phyloP scores from a whole-genome alignment of 2,888 invertebrate genomes.

The Baccha elongata region DNA sequence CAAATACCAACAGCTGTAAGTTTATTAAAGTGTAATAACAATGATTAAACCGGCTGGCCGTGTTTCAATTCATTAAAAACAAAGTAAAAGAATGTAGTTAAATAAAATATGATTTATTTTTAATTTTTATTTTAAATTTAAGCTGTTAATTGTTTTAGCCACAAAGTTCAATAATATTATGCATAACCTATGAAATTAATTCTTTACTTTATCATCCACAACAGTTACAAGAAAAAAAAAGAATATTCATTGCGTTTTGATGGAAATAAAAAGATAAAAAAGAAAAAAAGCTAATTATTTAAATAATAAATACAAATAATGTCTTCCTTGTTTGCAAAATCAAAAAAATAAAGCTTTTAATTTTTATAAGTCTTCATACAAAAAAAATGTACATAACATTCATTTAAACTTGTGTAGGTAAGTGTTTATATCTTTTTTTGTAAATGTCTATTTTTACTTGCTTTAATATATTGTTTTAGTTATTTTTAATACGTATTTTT shows the following conservation, averaged over 20 bases:
- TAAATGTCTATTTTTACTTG: not conserved
- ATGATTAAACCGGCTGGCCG: constrained; percentile 44
- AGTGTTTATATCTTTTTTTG: not conserved
- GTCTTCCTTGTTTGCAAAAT: constrained; percentile 57
- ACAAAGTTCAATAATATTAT: constrained; percentile 4
- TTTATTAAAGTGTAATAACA: not conserved
- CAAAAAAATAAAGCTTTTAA: not conserved
- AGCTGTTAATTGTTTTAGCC: constrained; percentile 4
- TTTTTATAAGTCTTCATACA: not conserved
- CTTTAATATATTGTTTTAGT: not conserved
- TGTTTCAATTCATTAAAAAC: constrained; percentile 9
- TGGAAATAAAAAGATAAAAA: constrained; percentile 44
- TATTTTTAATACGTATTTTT: too few species aligned
- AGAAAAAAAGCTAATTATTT: not conserved
- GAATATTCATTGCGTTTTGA: constrained; percentile 13
- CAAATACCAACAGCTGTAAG: constrained; percentile 42
- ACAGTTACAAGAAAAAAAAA: not conserved
- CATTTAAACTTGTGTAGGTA: not conserved
- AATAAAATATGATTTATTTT: constrained; percentile 5
- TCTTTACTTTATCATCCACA: too few species aligned
- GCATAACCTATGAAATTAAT: too few species aligned
- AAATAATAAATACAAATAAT: constrained; percentile 22
- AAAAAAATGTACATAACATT: constrained; percentile 13
- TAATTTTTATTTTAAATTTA: not conserved
- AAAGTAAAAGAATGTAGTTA: not conserved